Evolutionary conservation across 2,888 invertebrate genomes (phyloP).

Genomic region (Campoplex capitator): DNA sequence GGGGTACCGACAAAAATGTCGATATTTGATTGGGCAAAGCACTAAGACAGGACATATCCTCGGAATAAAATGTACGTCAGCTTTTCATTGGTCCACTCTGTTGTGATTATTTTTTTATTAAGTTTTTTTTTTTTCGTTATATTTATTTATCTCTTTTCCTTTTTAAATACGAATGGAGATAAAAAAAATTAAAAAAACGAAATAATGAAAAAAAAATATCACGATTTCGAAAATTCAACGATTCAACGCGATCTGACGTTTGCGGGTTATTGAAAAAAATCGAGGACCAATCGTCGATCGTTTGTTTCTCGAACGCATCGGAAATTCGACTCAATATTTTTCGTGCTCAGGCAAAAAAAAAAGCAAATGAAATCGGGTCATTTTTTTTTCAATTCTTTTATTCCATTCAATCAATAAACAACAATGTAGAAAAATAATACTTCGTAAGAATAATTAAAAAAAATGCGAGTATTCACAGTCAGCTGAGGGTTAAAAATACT

Average conservation of each 20-base stretch:
- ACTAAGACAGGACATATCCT: slow-evolving; percentile 78
- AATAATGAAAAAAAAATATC: not conserved
- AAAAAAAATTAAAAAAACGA: not conserved
- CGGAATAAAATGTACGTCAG: slow-evolving; percentile 10
- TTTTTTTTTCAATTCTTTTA: not conserved
- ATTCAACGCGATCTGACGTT: slow-evolving; percentile 51
- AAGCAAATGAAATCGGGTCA: not conserved
- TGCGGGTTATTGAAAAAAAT: slow-evolving; percentile 55
- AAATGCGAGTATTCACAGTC: slow-evolving; percentile 6
- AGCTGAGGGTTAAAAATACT: slow-evolving; percentile 18
- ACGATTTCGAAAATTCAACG: slow-evolving; percentile 16
- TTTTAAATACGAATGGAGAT: not conserved
- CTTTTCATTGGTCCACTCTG: slow-evolving; percentile 43
- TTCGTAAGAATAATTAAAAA: not conserved
- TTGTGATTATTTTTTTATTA: not conserved
- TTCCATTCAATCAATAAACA: slow-evolving; percentile 11
- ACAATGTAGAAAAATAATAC: slow-evolving; percentile 11
- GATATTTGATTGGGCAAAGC: slow-evolving; percentile 76
- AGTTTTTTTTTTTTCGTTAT: not conserved
- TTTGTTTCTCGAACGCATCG: slow-evolving; percentile 41
- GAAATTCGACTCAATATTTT: slow-evolving; percentile 8
- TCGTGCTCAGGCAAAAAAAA: not conserved
- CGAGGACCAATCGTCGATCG: slow-evolving; percentile 55
- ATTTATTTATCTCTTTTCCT: not conserved
- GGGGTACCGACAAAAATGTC: slow-evolving; percentile 77